Evolutionary conservation across 2,888 invertebrate species (phyloP), one percentile per base, ranked within the genome.

Genomic region (Harpalus rufipes): DNA sequence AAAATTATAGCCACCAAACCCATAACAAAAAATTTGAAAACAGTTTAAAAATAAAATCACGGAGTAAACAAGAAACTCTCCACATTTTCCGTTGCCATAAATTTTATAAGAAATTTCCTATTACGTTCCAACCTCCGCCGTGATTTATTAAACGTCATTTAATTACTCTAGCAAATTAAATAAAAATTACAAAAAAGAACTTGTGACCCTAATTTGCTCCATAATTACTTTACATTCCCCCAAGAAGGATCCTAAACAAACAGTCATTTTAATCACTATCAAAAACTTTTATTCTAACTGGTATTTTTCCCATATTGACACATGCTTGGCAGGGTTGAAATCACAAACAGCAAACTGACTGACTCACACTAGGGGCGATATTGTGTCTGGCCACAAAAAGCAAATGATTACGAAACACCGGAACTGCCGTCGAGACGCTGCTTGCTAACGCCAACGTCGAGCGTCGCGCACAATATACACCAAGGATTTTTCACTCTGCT

Each of bases 341-440:
- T 44, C 76, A 51, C 76, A 44, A 63, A 63, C 63, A 63, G 63
- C 63, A 25, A 61, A 63, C 63, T 10, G 63, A 18, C 63, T 21
- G 21, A 25, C 21, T 68, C 14, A 32, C 68, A 68, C 68, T 4
- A 32, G 14, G 63, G 21, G 63, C 32, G 59, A 79, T 59, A 79
- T 79, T 79, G 79, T 79, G 39, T 32, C 39, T 79, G 79, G 63
- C 63, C 63, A 63, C 63, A 63, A 63, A 63, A 79, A 79, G 59
- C 79, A 32, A 79, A 79, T 79, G 59, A 79, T 79, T 79, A 79
- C 79, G 59, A 79, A 56, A 39, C 56, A 79, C 79, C 79, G 79
- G 79, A 79, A 68, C 68, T 68, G 68, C 7, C 32, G 68, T 16
- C 41, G 68, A 25, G 63, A 63, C 63, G 63, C 21, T 21, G 63